phyloP scores from a whole-genome alignment of 2,888 invertebrate species.

The Cinara cedri region DNA sequence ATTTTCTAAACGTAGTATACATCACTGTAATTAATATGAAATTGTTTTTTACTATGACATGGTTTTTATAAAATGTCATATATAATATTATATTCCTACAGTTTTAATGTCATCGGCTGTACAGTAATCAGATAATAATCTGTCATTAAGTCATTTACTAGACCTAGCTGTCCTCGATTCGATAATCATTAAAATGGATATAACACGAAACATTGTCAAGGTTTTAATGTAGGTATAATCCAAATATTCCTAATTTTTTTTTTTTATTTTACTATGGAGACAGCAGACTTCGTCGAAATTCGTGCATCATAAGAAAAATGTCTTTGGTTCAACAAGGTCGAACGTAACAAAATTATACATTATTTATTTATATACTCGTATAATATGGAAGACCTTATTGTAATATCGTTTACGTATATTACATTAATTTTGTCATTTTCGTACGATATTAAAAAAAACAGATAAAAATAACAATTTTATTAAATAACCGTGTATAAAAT shows the following conservation, averaged over 20 bases:
- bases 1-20: neutral
- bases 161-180: constrained; percentile 52
- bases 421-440: neutral
- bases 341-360: constrained; percentile 19
- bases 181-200: constrained; percentile 34
- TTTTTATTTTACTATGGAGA: neutral
- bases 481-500: too few species aligned
- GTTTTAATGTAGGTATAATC: constrained; percentile 14
- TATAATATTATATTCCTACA: too few species aligned
- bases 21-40: too few species aligned
- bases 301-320: constrained; percentile 24
- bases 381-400: too few species aligned
- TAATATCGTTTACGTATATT: neutral
- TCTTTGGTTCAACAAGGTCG: constrained; percentile 20
- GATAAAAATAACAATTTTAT: too few species aligned
- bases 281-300: constrained; percentile 33
- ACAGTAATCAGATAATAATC: constrained; percentile 39
- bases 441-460: too few species aligned
- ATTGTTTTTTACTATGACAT: neutral
- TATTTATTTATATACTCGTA: too few species aligned
- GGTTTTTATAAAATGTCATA: neutral
- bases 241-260: constrained; percentile 29
- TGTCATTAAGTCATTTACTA: constrained; percentile 32
- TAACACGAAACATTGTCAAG: constrained; percentile 40
- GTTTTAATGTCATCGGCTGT: constrained; percentile 19